Conservation (phyloP, 2,888 invertebrate species). For the Chloroclystis v-ata region DNA sequence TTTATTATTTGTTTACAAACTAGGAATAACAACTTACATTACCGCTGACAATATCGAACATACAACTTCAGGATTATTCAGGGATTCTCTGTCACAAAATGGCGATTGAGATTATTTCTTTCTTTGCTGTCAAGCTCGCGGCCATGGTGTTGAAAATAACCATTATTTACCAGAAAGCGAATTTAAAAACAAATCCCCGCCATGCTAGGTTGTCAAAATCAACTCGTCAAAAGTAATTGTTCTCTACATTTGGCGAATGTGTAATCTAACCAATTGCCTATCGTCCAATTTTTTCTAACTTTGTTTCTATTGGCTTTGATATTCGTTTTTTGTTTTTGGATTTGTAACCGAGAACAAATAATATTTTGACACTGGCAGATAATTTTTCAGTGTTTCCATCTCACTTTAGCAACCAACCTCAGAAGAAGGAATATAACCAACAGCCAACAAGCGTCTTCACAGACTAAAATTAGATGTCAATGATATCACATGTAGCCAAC, state of each 20-base stretch:
- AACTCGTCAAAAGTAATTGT: no score
- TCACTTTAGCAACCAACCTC: no score
- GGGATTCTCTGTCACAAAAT: constrained; percentile 68
- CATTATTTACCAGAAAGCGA: constrained; percentile 60
- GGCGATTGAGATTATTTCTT: constrained; percentile 69
- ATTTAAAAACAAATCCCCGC: constrained; percentile 29
- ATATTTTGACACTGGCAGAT: no score
- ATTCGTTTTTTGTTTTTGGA: no score
- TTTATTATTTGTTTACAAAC: constrained; percentile 29
- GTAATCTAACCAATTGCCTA: no score
- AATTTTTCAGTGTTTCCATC: background rate
- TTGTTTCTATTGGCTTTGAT: no score
- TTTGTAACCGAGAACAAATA: no score
- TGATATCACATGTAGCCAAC: constrained; percentile 12
- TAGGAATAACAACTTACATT: constrained; percentile 38
- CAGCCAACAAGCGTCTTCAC: background rate
- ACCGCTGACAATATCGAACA: constrained; percentile 48
- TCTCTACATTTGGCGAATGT: no score
- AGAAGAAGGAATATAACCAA: no score
- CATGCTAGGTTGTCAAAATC: background rate
- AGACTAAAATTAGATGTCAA: background rate
- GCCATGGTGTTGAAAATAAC: constrained; percentile 67
- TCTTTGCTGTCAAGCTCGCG: constrained; percentile 73
- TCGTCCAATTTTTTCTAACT: no score
- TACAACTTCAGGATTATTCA: constrained; percentile 55